phyloP scores from a whole-genome alignment of 2,888 invertebrate species.

The Sminthurides aquaticus region DNA sequence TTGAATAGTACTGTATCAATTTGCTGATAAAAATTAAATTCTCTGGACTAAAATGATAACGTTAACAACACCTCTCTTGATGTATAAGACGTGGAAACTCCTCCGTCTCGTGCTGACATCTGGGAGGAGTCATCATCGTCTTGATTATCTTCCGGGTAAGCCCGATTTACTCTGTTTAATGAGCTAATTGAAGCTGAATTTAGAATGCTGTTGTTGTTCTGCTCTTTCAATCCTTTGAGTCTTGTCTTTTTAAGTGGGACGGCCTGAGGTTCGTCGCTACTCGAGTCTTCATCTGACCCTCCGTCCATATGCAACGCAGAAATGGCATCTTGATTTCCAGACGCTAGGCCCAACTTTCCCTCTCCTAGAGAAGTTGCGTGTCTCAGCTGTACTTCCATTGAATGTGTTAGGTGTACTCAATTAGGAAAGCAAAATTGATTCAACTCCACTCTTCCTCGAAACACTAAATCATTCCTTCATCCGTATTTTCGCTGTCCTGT shows the following conservation, averaged over 20 bases:
- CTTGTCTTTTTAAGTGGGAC: constrained; percentile 41
- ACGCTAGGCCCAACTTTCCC: constrained; percentile 7
- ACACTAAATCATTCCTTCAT: too few relatives aligned
- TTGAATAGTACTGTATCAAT: too few relatives aligned
- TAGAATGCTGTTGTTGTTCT: not conserved
- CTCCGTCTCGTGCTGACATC: constrained; percentile 28
- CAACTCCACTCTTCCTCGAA: too few relatives aligned
- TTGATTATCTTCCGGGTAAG: constrained; percentile 5
- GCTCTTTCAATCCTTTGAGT: constrained; percentile 16
- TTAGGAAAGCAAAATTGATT: too few relatives aligned
- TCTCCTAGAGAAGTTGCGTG: constrained; percentile 5
- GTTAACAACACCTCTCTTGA: constrained; percentile 43
- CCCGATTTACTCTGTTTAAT: not conserved
- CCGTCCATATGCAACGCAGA: constrained; percentile 7
- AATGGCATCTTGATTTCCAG: constrained; percentile 1
- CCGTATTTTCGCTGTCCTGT: not conserved
- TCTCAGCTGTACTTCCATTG: constrained; percentile 37
- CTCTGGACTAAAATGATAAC: too few relatives aligned
- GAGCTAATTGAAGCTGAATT: not conserved
- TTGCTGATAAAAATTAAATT: too few relatives aligned
- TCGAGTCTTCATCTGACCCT: constrained; percentile 30
- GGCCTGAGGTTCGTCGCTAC: constrained; percentile 32
- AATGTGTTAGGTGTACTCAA: too few relatives aligned
- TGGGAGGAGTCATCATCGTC: constrained; percentile 35
- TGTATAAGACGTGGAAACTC: constrained; percentile 36